phyloP scores from a whole-genome alignment of 2,888 invertebrate species.

The Amaurobius ferox region DNA sequence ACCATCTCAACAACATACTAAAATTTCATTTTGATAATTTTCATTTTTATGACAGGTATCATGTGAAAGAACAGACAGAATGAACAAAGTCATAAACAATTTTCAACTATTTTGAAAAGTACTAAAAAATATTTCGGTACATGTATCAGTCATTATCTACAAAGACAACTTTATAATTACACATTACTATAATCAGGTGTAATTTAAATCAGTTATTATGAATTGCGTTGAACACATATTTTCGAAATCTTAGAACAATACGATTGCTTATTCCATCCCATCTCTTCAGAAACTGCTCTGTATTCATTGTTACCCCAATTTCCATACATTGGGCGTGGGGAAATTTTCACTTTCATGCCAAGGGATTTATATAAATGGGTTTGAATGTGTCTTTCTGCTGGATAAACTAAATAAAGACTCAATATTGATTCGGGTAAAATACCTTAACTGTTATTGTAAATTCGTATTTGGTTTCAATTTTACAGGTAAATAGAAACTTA shows the following conservation, averaged over 20 bases:
- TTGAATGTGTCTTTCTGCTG: not conserved
- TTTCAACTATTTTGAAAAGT: too few species aligned
- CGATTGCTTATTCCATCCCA: not conserved
- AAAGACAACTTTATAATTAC: not conserved
- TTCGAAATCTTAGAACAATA: not conserved
- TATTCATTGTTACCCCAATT: not conserved
- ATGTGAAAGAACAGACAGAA: too few species aligned
- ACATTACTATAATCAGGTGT: not conserved
- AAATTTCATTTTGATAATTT: too few species aligned
- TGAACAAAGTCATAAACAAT: too few species aligned
- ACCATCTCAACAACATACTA: too few species aligned
- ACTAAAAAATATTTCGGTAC: too few species aligned
- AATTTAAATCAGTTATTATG: not conserved
- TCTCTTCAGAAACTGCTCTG: not conserved
- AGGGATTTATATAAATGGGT: not conserved
- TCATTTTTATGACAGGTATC: too few species aligned
- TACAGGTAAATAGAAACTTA: too few species aligned
- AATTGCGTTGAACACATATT: not conserved
- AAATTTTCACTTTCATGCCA: not conserved
- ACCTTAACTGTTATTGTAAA: not conserved
- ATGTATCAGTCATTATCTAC: too few species aligned
- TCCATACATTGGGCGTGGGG: not conserved
- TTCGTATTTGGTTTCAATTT: too few species aligned
- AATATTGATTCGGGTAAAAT: conserved; percentile 43
- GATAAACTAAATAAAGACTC: not conserved